These are phyloP conservation scores for Meganola albula DNA, from an alignment of 2,888 invertebrate genomes.

Conservation along the genomic window DNA sequence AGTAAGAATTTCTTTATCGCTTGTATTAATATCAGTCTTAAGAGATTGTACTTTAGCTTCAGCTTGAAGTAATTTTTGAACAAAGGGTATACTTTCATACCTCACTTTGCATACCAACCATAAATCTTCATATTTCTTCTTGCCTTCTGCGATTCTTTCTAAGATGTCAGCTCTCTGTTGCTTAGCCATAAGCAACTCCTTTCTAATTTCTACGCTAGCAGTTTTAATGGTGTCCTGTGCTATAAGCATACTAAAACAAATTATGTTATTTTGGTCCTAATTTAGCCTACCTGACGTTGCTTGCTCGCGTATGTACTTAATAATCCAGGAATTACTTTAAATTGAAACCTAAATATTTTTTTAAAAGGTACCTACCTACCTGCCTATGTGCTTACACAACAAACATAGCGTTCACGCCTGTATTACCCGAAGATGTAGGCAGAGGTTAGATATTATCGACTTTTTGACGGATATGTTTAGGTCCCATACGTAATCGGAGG, in stretches of 20 bases:
- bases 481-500: no score
- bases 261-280: neutral
- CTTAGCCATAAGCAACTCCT: constrained; percentile 45
- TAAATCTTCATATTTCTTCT: constrained; percentile 51
- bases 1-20: constrained; percentile 33
- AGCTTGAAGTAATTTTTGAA: constrained; percentile 41
- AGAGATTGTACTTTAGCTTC: constrained; percentile 31
- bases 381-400: no score
- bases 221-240: constrained; percentile 46
- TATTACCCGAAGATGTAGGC: no score
- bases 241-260: constrained; percentile 40
- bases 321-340: no score
- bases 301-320: no score
- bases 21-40: constrained; percentile 30
- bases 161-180: constrained; percentile 37
- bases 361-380: no score
- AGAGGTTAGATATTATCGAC: no score
- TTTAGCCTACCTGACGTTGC: no score
- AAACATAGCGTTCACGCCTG: no score
- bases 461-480: no score
- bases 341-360: no score
- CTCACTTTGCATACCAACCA: constrained; percentile 49
- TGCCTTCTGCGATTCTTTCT: constrained; percentile 39
- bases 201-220: constrained; percentile 51
- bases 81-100: constrained; percentile 53